These are phyloP conservation scores for Metaphire vulgaris DNA, from an alignment of 1,140 invertebrate genomes.

Conservation along the genomic window DNA sequence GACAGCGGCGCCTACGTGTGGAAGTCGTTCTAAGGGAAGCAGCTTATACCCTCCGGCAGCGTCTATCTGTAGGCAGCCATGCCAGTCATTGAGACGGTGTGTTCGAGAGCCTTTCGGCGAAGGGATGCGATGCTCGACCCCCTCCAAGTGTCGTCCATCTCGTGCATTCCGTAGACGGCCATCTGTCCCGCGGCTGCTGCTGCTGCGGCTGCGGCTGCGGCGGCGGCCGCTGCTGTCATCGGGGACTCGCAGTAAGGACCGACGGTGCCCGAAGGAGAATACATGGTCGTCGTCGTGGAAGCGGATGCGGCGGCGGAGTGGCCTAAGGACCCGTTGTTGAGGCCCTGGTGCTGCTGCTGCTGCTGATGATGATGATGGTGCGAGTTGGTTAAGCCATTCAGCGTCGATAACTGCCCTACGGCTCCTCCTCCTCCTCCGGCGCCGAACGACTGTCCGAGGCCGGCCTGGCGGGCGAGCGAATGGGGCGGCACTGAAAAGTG, in stretches of 20 bases:
- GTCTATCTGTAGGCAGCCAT: conserved; percentile 17
- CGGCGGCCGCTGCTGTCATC: not conserved
- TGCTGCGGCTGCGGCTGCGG: conserved; percentile 18
- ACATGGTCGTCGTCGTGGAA: conserved; percentile 9
- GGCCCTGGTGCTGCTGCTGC: conserved; percentile 92
- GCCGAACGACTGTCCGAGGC: not conserved
- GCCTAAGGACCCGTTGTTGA: conserved; percentile 56
- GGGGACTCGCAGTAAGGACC: conserved; percentile 17
- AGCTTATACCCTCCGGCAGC: too few relatives aligned
- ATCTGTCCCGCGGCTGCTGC: conserved; percentile 3
- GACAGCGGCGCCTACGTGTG: too few relatives aligned
- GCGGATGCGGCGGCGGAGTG: not conserved
- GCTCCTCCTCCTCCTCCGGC: not conserved
- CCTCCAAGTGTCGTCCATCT: conserved; percentile 61
- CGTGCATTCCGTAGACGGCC: not conserved
- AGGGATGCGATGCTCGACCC: conserved; percentile 80
- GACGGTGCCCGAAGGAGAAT: not conserved
- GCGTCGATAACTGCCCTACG: not conserved
- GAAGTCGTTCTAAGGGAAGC: too few relatives aligned
- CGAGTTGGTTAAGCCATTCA: not conserved
- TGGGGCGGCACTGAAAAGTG: not conserved
- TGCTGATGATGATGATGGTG: too few relatives aligned
- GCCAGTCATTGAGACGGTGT: conserved; percentile 46
- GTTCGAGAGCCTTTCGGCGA: conserved; percentile 77
- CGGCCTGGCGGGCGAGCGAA: not conserved